These are phyloP conservation scores for Burhinus bistriatus DNA, from an alignment of 2,113 vertebrate species.

Conservation along the genomic window DNA sequence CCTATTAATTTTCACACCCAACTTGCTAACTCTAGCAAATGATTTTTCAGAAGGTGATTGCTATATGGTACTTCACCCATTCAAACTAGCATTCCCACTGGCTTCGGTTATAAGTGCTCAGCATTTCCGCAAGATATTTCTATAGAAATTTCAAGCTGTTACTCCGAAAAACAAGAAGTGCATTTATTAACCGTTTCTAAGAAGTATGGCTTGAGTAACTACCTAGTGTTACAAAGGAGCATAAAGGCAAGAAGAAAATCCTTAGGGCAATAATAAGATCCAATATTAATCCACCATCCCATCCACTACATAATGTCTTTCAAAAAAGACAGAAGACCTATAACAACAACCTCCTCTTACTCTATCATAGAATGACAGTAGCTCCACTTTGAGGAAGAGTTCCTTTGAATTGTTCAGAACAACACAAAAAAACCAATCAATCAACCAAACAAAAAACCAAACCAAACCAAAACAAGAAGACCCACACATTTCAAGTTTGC, in stretches of 20 bases:
- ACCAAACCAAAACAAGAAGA: not conserved
- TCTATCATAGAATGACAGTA: not conserved
- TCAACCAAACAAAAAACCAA: not conserved
- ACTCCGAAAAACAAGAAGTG: not conserved
- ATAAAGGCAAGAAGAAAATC: not conserved
- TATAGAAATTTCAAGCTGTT: not conserved
- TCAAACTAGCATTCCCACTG: not conserved
- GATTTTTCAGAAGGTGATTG: constrained; percentile 8
- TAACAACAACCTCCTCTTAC: not conserved
- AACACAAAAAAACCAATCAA: not conserved
- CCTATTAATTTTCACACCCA: constrained; percentile 34
- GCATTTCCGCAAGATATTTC: not conserved
- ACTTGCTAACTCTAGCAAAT: constrained; percentile 11
- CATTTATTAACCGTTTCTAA: not conserved
- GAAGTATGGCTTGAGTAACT: not conserved
- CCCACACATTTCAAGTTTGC: not conserved
- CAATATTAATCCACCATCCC: not conserved
- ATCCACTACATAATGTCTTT: not conserved
- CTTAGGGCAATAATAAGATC: not conserved
- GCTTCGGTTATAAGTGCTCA: not conserved
- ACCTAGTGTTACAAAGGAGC: not conserved
- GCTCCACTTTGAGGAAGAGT: not conserved
- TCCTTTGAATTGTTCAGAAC: not conserved
- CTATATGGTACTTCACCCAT: not conserved
- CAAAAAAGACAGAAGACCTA: not conserved